These are phyloP conservation scores for Brachionus angularis DNA, from an alignment of 1,140 invertebrate genomes.

Conservation along the genomic window DNA sequence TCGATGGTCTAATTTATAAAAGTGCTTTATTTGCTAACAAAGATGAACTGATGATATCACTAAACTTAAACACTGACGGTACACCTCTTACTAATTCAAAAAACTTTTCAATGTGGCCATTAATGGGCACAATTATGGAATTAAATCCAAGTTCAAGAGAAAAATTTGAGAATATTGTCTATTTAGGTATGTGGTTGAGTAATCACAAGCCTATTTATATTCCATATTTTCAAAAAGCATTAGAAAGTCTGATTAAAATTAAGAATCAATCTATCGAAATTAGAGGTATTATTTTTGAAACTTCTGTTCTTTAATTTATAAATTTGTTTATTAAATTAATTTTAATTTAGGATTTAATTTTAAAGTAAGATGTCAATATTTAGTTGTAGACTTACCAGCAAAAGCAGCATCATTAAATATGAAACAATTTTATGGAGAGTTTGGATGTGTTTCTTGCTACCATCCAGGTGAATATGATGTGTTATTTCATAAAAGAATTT, in stretches of 20 bases:
- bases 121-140: background rate
- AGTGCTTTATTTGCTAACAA: too few relatives aligned
- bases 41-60: background rate
- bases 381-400: background rate
- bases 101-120: background rate
- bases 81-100: background rate
- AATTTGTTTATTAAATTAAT: background rate
- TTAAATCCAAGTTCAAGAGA: background rate
- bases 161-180: background rate
- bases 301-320: background rate
- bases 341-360: too few relatives aligned
- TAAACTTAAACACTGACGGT: background rate
- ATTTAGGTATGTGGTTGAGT: background rate
- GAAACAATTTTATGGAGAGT: background rate
- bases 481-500: background rate
- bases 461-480: background rate
- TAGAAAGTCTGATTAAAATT: background rate
- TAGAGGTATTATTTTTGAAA: background rate
- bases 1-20: too few relatives aligned
- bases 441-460: background rate
- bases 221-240: background rate
- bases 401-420: background rate
- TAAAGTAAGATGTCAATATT: background rate
- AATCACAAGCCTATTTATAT: background rate
- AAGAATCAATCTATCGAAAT: background rate